Evolutionary conservation across 2,797 vertebrate species (phyloP), one percentile per base, ranked within the genome.

Genomic region (Channallabes apus): DNA sequence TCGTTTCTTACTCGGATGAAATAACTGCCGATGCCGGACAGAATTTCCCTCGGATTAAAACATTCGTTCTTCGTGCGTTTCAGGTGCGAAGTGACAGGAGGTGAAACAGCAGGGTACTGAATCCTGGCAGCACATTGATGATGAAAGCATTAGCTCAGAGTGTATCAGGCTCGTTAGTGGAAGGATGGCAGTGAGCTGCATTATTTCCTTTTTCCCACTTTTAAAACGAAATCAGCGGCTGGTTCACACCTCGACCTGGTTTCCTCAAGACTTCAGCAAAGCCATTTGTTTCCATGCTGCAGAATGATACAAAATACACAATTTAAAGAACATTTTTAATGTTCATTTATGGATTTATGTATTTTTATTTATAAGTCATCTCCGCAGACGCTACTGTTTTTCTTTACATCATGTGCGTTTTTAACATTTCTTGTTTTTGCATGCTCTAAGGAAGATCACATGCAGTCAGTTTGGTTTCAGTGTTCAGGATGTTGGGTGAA

Each of bases 131-230:
- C 73, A 12, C 54, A 65, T 46, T 65, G 71, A 54, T 69, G 69
- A 56, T 68, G 3, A n/a, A 51, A 86, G 41, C 65, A 35, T 82
- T 58, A 9, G 51, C n/a, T 58, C 27, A 2, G 51, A 58, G 51
- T 56, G 18, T 4, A 76, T 18, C 73, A 72, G 73, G 71, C 67
- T 46, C 46, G 46, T 79, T 65, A 32, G 17, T 84, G 73, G 78
- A 86, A 88, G 84, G 59, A 80, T 86, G 85, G 80, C 88, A 62
- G 46, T 41, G 51, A 62, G 9, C 7, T 54, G 54, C 59, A 78
- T 86, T 72, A 69, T 82, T 76, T 84, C 59, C 78, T 81, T 17
- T 22, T 27, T 78, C 77, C 35, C 58, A 51, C 18, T 24, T 58
- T 27, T 71, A 38, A 46, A 38, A 59, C 46, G 56, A 78, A 78